These are phyloP conservation scores for Porites cylindrica DNA, from an alignment of 92 coral and sea anemone species.

Conservation along the genomic window DNA sequence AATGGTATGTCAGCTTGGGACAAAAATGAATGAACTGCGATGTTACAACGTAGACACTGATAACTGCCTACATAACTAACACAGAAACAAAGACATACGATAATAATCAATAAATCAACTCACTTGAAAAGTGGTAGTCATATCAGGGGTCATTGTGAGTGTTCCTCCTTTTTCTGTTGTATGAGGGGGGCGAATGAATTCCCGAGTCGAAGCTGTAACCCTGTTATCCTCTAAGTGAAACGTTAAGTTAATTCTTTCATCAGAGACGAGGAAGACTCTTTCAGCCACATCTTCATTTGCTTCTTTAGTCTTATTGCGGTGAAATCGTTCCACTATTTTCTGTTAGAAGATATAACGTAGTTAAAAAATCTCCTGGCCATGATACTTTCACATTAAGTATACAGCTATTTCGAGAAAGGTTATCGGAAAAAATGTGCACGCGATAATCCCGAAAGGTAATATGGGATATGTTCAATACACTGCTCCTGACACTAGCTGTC, in stretches of 20 bases:
- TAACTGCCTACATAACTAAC: too few species aligned
- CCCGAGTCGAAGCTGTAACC: slow-evolving; percentile 97
- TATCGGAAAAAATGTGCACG: too few species aligned
- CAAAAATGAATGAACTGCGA: too few species aligned
- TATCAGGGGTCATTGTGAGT: slow-evolving; percentile 96
- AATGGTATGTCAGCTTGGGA: too few species aligned
- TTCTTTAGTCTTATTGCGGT: slow-evolving; percentile 82
- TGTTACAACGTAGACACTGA: too few species aligned
- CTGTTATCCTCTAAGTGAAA: slow-evolving; percentile 97
- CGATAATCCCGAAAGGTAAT: too few species aligned
- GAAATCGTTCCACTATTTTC: slow-evolving; percentile 97
- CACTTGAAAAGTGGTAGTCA: slow-evolving; percentile 99
- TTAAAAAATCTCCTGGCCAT: neutral
- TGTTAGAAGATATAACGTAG: slow-evolving; percentile 13
- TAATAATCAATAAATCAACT: slow-evolving; percentile 7
- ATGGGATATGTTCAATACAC: too few species aligned
- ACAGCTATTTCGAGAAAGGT: too few species aligned
- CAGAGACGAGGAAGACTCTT: slow-evolving; percentile 88
- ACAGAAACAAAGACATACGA: neutral
- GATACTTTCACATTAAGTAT: too few species aligned
- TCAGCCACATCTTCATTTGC: slow-evolving; percentile 99
- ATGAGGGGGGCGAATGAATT: slow-evolving; percentile 94
- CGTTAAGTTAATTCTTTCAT: slow-evolving; percentile 92
- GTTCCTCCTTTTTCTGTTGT: slow-evolving; percentile 93
- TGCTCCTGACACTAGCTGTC: too few species aligned